Evolutionary conservation across 2,888 invertebrate genomes (phyloP).

Genomic region (Aspidiotus destructor): DNA sequence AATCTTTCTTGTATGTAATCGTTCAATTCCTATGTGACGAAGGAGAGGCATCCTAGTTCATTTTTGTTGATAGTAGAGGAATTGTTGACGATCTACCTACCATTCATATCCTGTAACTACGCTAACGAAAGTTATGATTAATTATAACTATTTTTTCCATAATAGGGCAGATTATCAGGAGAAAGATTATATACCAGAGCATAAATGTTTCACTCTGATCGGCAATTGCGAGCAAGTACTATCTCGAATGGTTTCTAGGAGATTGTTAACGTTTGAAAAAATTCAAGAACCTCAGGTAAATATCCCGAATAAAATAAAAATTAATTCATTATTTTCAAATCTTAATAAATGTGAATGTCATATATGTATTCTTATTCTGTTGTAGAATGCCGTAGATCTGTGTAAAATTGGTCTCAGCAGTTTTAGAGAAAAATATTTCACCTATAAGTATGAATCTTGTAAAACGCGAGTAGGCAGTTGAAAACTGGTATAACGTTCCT

Average conservation of each 20-base stretch:
- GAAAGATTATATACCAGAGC: constrained; percentile 63
- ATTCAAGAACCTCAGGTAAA: constrained; percentile 40
- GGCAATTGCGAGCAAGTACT: constrained; percentile 84
- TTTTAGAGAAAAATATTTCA: constrained; percentile 61
- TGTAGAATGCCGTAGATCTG: constrained; percentile 26
- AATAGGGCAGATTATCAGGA: constrained; percentile 57
- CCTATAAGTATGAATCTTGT: constrained; percentile 40
- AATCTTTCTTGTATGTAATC: background rate
- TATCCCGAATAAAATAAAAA: too few species aligned
- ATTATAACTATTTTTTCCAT: too few species aligned
- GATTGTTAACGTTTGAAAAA: constrained; percentile 81
- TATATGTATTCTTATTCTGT: background rate
- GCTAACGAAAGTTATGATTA: background rate
- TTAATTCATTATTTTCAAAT: too few species aligned
- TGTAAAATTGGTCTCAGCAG: constrained; percentile 39
- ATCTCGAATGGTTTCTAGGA: constrained; percentile 65
- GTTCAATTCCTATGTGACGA: background rate
- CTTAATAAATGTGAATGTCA: too few species aligned
- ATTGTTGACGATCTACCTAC: background rate
- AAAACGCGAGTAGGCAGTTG: background rate
- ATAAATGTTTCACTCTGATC: constrained; percentile 65
- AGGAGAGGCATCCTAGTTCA: background rate
- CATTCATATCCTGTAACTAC: background rate
- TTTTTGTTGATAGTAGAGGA: background rate
- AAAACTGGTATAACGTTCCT: too few species aligned